Evolutionary conservation across 2,888 invertebrate genomes (phyloP), one percentile per base, ranked within the genome.

Genomic region (Spilosoma lubricipeda): DNA sequence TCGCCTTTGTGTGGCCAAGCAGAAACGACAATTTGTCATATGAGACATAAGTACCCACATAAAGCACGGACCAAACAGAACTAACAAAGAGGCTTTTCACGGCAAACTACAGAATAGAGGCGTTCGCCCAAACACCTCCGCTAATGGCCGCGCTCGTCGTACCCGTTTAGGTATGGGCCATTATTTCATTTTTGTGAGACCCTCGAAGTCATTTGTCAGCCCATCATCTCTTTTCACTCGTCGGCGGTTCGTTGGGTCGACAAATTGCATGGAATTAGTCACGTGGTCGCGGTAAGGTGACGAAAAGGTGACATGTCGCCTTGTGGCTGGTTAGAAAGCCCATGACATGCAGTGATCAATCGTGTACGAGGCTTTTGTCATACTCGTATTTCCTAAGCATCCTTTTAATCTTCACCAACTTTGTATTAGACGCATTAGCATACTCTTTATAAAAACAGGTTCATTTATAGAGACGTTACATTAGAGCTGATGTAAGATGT

Each of bases 171-270:
- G 94, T 93, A 93, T 89, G 94, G 93, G 86, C 93, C 93, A 95
- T 95, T 95, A 95, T 94, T 90, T 94, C 89, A 95, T 95, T 95
- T 95, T 95, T 94, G 95, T 95, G 90, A 94, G 94, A 90, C 92
- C 93, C 94, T 93, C 93, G 90, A 91, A 91, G 90, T 92, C 92
- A 95, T 95, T 95, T 95, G 95, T 95, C 95, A 95, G 90, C 90
- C 88, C 94, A 93, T 94, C 94, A 94, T 92, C 92, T 94, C 95
- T 93, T 94, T 95, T 95, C 94, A 94, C 91, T 92, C 86, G 91
- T 88, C 92, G 90, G 87, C 88, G 90, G 91, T 91, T 91, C 91
- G 92, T 92, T 92, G 92, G 92, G 89, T 86, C 91, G 95, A 95
- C 95, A 94, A 95, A 95, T 95, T 93, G 95, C 92, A 89, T 93